Base-by-base conservation (phyloP, 2,797 vertebrate genomes). In the Poecilia wingei region DNA sequence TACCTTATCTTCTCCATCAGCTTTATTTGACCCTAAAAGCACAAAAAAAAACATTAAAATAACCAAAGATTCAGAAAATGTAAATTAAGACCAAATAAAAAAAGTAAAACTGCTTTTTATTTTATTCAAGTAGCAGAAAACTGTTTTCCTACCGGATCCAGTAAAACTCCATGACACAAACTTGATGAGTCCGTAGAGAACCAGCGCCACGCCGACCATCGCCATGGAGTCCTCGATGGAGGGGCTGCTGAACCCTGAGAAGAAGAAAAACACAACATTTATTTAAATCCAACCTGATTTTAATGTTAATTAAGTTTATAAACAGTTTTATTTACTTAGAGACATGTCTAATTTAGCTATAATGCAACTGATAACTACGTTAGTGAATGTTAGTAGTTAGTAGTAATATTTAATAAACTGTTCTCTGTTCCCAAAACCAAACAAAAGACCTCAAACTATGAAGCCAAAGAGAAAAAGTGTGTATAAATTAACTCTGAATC, bases 181-280 rank as follows among this genome's bases (percentile, higher is more conserved):
- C 81, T 95, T 96, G 76, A 97, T 91, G 4, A 96, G 82, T 3
- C 96, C 96, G 0, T 97, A 96, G 55, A 98, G 95, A 39, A 96
- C 82, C 1, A 97, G 93, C 0, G 97, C 96, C 22, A 97, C 95
- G 2, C 96, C 94, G n/a, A 97, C 96, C 92, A 98, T 96, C 0
- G 95, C 96, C 86, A 97, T 94, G 0, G 95, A 93, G 59, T 98
- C 97, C 76, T 97, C 97, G 0, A 97, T 88, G 22, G 96, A 95
- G 0, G 96, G 97, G 47, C 92, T 75, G 0, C 94, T 93, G 31
- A 95, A 89, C n/a, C 96, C 97, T 97, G 88, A 47, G 25, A 36
- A 36, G 41, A 4, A 53, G 16, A 53, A 36, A 74, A 69, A 43
- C 31, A 64, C 2, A 36, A 64, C 20, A 64, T 64, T 1, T 64